phyloP scores from a whole-genome alignment of 2,797 vertebrate genomes.

The Spinus pinus region DNA sequence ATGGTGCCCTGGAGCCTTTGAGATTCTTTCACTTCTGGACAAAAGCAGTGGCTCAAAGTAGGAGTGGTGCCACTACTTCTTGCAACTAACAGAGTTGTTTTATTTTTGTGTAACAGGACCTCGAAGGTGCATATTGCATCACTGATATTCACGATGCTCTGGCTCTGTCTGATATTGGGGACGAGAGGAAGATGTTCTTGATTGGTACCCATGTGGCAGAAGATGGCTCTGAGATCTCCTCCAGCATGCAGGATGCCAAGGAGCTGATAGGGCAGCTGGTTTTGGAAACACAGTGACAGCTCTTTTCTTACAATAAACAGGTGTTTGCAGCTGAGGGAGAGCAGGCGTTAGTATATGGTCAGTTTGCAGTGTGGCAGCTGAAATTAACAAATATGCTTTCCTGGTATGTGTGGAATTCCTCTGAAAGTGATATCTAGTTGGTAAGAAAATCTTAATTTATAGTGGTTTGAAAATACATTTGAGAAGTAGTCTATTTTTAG shows the following conservation, averaged over 20 bases:
- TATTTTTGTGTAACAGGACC: conserved; percentile 78
- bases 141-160: conserved; percentile 88
- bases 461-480: conserved; percentile 36
- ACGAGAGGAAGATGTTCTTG: conserved; percentile 85
- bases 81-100: background rate
- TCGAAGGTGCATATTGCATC: conserved; percentile 83
- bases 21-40: background rate
- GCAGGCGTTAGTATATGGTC: background rate
- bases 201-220: conserved; percentile 84
- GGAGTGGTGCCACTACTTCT: background rate
- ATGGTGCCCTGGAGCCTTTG: background rate
- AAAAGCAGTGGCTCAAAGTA: background rate
- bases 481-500: conserved; percentile 19
- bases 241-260: conserved; percentile 84
- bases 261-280: conserved; percentile 87
- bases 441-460: conserved; percentile 3
- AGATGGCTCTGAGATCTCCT: conserved; percentile 73
- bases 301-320: background rate
- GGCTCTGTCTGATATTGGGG: conserved; percentile 81
- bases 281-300: conserved; percentile 67
- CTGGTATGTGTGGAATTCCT: background rate
- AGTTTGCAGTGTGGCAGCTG: background rate
- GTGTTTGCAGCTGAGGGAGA: background rate
- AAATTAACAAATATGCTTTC: conserved; percentile 17
- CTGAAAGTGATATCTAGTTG: conserved; percentile 10